Percentiles rank a stretch among this genome's conserved stretches.
Evolutionary conservation across 2,888 invertebrate genomes (phyloP).

Genomic region (Mesorhabditis sp.): DNA sequence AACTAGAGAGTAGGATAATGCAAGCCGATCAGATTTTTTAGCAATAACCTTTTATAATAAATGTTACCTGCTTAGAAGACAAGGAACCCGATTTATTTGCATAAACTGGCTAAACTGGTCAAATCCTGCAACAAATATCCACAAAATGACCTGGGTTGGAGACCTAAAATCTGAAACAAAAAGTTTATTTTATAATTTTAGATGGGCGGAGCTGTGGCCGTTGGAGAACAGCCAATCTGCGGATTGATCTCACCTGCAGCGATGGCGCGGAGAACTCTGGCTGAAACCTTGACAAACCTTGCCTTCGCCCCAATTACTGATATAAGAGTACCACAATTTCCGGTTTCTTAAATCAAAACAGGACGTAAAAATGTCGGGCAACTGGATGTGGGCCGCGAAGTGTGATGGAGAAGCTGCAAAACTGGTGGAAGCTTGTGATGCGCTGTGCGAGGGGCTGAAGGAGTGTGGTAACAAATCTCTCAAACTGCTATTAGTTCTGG

Average conservation of each 20-base stretch:
- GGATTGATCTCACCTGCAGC: slow-evolving; percentile 77
- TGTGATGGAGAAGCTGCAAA: slow-evolving; percentile 84
- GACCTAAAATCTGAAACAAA: not conserved
- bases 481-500: not conserved
- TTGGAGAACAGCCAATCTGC: slow-evolving; percentile 94
- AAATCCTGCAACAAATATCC: too few species aligned
- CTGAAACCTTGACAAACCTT: slow-evolving; percentile 87
- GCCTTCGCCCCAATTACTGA: slow-evolving; percentile 70
- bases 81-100: too few species aligned
- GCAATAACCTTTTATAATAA: too few species aligned
- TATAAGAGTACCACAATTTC: slow-evolving; percentile 60
- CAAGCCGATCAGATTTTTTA: too few species aligned
- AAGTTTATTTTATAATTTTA: slow-evolving; percentile 34
- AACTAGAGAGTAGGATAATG: too few species aligned
- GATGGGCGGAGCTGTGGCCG: slow-evolving; percentile 85
- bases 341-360: slow-evolving; percentile 47
- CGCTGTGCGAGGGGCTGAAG: slow-evolving; percentile 81
- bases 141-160: too few species aligned
- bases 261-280: slow-evolving; percentile 89
- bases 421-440: slow-evolving; percentile 79
- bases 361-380: slow-evolving; percentile 97
- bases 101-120: too few species aligned
- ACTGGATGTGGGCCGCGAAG: slow-evolving; percentile 99
- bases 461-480: slow-evolving; percentile 52
- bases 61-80: too few species aligned